Percentiles rank a stretch among this genome's conserved stretches.
These are phyloP conservation scores for Melangyna quadrimaculata DNA, from an alignment of 2,888 invertebrate genomes.

Conservation along the genomic window DNA sequence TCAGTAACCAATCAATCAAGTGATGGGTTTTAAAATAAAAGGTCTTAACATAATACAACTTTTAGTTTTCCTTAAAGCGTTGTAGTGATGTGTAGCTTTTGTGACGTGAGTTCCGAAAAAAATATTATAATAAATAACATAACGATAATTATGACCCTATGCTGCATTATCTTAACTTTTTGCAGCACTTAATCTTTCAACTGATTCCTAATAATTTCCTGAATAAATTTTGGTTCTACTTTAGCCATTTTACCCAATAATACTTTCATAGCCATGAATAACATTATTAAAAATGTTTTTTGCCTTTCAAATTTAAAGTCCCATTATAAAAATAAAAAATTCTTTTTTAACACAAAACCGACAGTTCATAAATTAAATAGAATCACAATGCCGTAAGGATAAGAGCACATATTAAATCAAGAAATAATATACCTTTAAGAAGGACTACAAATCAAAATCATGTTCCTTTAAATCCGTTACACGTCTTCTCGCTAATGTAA, in stretches of 20 bases:
- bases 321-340: conserved; percentile 20
- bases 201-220: too few relatives aligned
- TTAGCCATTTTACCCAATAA: too few relatives aligned
- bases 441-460: conserved; percentile 69
- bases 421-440: conserved; percentile 60
- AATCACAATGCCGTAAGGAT: conserved; percentile 49
- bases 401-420: conserved; percentile 46
- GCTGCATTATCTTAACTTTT: too few relatives aligned
- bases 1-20: neutral
- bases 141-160: too few relatives aligned
- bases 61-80: too few relatives aligned
- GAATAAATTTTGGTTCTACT: too few relatives aligned
- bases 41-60: neutral
- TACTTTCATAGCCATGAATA: neutral
- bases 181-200: too few relatives aligned
- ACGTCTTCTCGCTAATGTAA: conserved; percentile 57
- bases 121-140: too few relatives aligned
- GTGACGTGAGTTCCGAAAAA: too few relatives aligned
- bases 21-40: neutral
- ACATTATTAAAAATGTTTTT: neutral
- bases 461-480: conserved; percentile 66
- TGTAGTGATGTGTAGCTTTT: too few relatives aligned
- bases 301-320: neutral
- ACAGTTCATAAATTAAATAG: conserved; percentile 42
- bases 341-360: conserved; percentile 4